phyloP scores from a whole-genome alignment of 2,797 vertebrate species.

The Accipiter badius region DNA sequence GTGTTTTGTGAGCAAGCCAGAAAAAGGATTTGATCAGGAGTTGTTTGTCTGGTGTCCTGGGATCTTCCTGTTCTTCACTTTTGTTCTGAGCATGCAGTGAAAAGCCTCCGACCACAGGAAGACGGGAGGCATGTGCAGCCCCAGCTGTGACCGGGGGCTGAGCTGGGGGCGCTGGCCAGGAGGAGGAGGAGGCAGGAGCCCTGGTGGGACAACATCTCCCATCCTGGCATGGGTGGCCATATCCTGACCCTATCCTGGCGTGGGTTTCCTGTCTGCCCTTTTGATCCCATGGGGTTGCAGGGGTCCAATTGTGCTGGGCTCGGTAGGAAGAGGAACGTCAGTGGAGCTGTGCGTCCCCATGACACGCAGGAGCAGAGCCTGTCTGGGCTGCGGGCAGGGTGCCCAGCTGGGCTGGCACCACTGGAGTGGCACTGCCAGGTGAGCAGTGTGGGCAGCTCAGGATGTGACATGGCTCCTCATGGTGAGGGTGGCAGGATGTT shows the following conservation, averaged over 20 bases:
- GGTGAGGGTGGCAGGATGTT: fast-evolving
- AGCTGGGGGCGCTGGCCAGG: neutral
- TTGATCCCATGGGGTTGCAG: fast-evolving
- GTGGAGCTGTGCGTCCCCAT: fast-evolving
- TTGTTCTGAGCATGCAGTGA: fast-evolving
- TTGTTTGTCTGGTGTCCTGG: neutral
- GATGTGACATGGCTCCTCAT: fast-evolving
- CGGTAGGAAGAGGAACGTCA: fast-evolving
- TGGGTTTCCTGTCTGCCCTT: neutral
- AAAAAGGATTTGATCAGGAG: neutral
- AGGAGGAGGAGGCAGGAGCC: neutral
- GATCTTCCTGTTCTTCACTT: neutral
- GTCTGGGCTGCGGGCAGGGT: neutral
- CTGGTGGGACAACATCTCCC: neutral
- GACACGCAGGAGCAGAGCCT: fast-evolving
- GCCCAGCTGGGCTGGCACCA: fast-evolving
- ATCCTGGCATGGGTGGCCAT: neutral
- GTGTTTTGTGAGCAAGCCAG: neutral
- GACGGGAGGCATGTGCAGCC: fast-evolving
- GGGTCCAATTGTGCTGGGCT: neutral
- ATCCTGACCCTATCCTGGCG: neutral
- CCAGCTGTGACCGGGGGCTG: fast-evolving
- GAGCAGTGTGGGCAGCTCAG: fast-evolving
- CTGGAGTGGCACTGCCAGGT: fast-evolving
- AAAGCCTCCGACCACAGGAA: fast-evolving